Base-by-base conservation (phyloP, 2,113 vertebrate species). In the Ptyas mucosa region DNA sequence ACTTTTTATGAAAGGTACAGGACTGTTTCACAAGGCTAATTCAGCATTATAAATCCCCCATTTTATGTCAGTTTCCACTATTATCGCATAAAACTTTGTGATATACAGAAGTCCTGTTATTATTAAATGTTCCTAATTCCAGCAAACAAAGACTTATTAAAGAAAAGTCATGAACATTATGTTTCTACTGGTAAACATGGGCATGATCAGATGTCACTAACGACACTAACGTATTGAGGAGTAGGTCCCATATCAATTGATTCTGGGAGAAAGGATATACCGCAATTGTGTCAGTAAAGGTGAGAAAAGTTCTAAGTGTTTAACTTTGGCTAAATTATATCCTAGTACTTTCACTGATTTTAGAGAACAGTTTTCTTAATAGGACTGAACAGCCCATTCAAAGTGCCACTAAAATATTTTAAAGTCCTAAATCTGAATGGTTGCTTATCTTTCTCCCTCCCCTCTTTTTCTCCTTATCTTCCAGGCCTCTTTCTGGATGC, bases 1-100 rank as follows among this genome's bases (percentile, higher is more conserved):
- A 97, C 97, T 97, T 95, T 97, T 97, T 97, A 93, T 95, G 93
- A 96, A 93, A 96, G 95, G 96, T 95, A 93, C 94, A 95, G 91
- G 89, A 95, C 93, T 96, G 94, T 97, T 97, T 96, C 97, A 97
- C 95, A 97, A 97, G 96, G 93, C 96, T 95, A 96, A 97, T 96
- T 92, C 96, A 95, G 92, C 87, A 93, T 91, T 95, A 96, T 96
- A 97, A 97, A 97, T 94, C 96, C 94, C 94, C 95, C 95, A 90
- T 96, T 97, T 97, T 96, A 96, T 93, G 95, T 94, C 94, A 94
- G 90, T 20, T 95, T 94, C 29, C 23, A 81, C 95, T 93, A 96
- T 95, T 94, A 95, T 95, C 87, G 92, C 24, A 91, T 39, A 95
- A 91, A 81, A 54, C 81, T 69, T 92, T 85, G 26, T 57, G 69